Evolutionary conservation across 2,797 vertebrate species (phyloP).

Genomic region (Calcarius lapponicus): DNA sequence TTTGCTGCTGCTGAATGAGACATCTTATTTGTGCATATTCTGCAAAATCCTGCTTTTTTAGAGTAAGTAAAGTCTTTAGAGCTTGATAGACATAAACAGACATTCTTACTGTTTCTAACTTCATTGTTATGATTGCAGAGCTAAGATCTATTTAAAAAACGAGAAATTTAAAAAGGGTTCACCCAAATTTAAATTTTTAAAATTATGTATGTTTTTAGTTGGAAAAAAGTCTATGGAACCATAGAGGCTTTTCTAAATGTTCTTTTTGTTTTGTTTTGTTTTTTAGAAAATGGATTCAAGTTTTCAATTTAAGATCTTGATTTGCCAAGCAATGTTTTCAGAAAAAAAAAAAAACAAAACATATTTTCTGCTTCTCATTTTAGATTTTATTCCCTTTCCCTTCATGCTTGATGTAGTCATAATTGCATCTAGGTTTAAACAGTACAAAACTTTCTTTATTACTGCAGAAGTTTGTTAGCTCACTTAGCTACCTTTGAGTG

Average conservation of each 20-base stretch:
- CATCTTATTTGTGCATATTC: neutral
- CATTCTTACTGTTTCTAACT: neutral
- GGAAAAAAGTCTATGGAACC: neutral
- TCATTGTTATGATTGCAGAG: neutral
- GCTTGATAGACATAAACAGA: neutral
- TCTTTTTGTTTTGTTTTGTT: too few species aligned
- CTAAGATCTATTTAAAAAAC: neutral
- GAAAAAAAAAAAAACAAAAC: neutral
- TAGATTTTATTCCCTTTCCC: neutral
- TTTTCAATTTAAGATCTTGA: neutral
- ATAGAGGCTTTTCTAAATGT: neutral
- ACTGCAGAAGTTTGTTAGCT: neutral
- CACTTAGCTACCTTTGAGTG: neutral
- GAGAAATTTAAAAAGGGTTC: neutral
- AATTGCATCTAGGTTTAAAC: neutral
- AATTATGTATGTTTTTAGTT: neutral
- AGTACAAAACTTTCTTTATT: neutral
- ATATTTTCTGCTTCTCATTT: neutral
- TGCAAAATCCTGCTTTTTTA: neutral
- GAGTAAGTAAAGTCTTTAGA: neutral
- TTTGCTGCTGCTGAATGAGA: neutral
- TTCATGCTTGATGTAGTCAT: neutral
- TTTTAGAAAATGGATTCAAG: fast-evolving
- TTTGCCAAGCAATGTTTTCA: neutral
- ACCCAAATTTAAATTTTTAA: neutral